Conservation (phyloP, 1,140 invertebrate genomes). For the Drosophila oshimai region DNA sequence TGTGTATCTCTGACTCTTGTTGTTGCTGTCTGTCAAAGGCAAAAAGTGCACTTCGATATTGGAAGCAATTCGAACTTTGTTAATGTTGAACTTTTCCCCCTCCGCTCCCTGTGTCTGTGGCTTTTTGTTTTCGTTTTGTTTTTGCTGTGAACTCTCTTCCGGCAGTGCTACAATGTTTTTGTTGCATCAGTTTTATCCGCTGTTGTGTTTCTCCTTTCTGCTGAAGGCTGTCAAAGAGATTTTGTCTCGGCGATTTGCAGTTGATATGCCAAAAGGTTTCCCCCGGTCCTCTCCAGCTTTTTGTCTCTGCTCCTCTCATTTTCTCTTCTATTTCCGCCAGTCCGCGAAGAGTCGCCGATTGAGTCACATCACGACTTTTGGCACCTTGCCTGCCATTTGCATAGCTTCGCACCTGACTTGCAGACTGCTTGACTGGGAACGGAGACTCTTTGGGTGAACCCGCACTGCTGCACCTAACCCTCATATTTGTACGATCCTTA, state of each 20-base stretch:
- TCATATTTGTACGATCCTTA: conserved; percentile 53
- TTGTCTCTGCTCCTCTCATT: background rate
- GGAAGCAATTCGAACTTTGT: conserved; percentile 66
- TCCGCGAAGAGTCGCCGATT: conserved; percentile 16
- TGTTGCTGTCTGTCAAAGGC: conserved; percentile 62
- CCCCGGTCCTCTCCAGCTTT: background rate
- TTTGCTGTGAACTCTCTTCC: conserved; percentile 60
- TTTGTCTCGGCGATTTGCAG: conserved; percentile 49
- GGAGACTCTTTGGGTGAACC: conserved; percentile 6
- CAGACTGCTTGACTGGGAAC: background rate
- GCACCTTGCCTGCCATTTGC: conserved; percentile 50
- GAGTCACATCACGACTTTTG: conserved; percentile 55
- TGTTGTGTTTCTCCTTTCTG: conserved; percentile 38
- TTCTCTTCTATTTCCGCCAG: conserved; percentile 37
- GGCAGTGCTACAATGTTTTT: conserved; percentile 72
- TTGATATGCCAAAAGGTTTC: conserved; percentile 59
- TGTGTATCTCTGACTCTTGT: conserved; percentile 52
- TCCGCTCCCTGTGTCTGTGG: background rate
- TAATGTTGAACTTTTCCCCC: conserved; percentile 46
- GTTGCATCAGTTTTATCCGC: conserved; percentile 67
- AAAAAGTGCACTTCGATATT: conserved; percentile 71
- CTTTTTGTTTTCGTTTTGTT: conserved; percentile 2
- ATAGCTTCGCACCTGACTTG: conserved; percentile 46
- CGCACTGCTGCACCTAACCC: conserved; percentile 25
- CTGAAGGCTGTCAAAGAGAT: conserved; percentile 57